phyloP scores from a whole-genome alignment of 2,113 vertebrate species.

The Syngnathus typhle region DNA sequence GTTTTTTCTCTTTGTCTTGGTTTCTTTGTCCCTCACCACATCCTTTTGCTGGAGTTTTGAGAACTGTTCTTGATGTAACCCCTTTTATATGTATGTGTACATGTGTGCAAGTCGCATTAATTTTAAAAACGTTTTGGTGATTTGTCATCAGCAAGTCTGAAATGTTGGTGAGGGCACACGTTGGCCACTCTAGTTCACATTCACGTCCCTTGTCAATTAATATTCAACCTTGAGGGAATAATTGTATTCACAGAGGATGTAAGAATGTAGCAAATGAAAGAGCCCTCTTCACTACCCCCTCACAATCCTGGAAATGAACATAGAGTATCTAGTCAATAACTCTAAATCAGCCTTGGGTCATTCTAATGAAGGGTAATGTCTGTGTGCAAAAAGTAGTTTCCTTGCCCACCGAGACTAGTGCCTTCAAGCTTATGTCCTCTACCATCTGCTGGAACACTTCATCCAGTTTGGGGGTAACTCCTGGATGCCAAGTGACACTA shows the following conservation, averaged over 20 bases:
- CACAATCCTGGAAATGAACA: not conserved
- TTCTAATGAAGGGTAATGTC: not conserved
- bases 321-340: not conserved
- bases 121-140: not conserved
- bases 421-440: too few species aligned
- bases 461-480: too few species aligned
- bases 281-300: not conserved
- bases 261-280: slow-evolving; percentile 1
- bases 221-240: slow-evolving; percentile 54
- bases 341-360: slow-evolving; percentile 9
- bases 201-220: slow-evolving; percentile 37
- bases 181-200: slow-evolving; percentile 1
- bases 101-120: not conserved
- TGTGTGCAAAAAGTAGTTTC: not conserved
- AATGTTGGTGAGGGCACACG: not conserved
- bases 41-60: slow-evolving; percentile 7
- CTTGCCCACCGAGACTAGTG: too few species aligned
- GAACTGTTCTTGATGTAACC: not conserved
- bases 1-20: not conserved
- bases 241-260: slow-evolving; percentile 23
- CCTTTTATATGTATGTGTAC: slow-evolving; percentile 46
- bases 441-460: too few species aligned
- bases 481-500: too few species aligned
- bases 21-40: slow-evolving; percentile 3
- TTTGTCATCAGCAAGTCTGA: not conserved